These are phyloP conservation scores for Amiota mariae DNA, from an alignment of 2,888 invertebrate genomes.

Conservation along the genomic window DNA sequence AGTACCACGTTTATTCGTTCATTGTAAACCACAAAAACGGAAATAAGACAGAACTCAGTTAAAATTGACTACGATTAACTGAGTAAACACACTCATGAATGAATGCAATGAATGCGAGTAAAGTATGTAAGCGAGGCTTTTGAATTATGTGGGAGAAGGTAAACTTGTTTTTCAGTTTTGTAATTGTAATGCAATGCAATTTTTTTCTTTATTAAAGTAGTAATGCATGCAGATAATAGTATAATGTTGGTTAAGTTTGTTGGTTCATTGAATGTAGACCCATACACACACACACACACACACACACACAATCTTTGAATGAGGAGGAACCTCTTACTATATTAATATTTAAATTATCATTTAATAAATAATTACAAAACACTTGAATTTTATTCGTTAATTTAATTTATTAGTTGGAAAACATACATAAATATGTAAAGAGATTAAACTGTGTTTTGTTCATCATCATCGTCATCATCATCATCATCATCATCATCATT, in stretches of 20 bases:
- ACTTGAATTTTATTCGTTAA: no score
- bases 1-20: no score
- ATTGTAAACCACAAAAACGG: no score
- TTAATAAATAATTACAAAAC: no score
- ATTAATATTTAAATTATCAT: no score
- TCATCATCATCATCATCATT: neutral
- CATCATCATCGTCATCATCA: neutral
- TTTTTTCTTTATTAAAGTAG: no score
- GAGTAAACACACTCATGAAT: neutral
- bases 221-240: neutral
- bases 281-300: no score
- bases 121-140: neutral
- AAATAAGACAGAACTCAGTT: no score
- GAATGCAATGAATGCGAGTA: neutral
- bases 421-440: no score
- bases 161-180: neutral
- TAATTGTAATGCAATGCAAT: neutral
- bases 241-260: neutral
- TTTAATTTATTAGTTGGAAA: no score
- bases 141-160: constrained; percentile 5
- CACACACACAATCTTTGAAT: no score
- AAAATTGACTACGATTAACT: neutral
- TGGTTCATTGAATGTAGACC: neutral
- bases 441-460: neutral
- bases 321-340: no score